Evolutionary conservation across 2,888 invertebrate species (phyloP), one percentile per base, ranked within the genome.

Genomic region (Lasioglossum malachurum): DNA sequence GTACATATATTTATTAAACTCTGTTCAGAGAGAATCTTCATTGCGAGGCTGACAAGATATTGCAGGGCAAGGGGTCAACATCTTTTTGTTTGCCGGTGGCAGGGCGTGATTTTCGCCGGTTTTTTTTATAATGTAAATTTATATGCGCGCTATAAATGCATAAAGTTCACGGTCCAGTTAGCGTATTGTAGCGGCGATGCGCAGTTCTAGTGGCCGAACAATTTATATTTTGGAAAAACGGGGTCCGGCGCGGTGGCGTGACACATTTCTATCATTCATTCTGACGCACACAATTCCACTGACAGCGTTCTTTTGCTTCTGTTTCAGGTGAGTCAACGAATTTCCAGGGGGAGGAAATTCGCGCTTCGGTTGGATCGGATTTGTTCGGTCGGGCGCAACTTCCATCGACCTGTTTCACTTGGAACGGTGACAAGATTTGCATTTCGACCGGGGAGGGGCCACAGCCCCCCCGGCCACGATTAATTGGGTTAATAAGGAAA

Each of bases 401-500:
- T 64, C 35, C 79, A 44, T 78, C 75, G 85, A 79, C 79, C 78
- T 72, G 84, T 85, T 83, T 79, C 84, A 79, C 84, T 85, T 85
- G 85, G 85, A 83, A 85, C 84, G 75, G 79, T 76, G 75, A 85
- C 85, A 83, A 83, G 72, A 75, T 79, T 76, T 83, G 78, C 75
- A 69, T 83, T 85, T 84, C 84, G 79, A 46, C 35, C 53, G 72
- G 35, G 19, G 19, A 19, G 7, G 38, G 38, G n/a, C 75, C 57
- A 23, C 53, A 53, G 23, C 53, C 53, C 10, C 31, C 49, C 23
- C 38, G 60, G 14, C 60, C 27, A 38, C 79, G 64, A 79, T 85
- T 85, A 85, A 85, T 85, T 83, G 78, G 84, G 85, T 85, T 85
- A 85, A 85, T 84, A 78, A 84, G 84, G 85, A 76, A 73, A 79